phyloP scores from a whole-genome alignment of 2,797 vertebrate genomes.

The Muscicapa comitata region DNA sequence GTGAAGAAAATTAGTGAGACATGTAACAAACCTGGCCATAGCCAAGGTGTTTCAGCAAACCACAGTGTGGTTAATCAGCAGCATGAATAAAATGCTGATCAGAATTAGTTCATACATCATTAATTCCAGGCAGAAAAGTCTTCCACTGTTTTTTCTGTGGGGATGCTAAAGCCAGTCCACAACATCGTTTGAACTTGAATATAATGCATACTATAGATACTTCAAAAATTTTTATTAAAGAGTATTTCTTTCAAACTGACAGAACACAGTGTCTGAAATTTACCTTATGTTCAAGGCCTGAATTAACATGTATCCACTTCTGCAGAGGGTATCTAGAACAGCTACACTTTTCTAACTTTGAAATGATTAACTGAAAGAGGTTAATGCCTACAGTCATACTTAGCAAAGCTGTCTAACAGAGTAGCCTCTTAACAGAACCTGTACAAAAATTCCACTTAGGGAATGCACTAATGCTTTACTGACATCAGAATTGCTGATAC shows the following conservation, averaged over 20 bases:
- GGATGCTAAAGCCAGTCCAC: not conserved
- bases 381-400: not conserved
- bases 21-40: not conserved
- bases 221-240: not conserved
- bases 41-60: not conserved
- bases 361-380: not conserved
- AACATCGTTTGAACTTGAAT: rapidly evolving
- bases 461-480: not conserved
- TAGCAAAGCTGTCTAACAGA: not conserved
- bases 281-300: not conserved
- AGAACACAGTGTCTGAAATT: not conserved
- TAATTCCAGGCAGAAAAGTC: not conserved
- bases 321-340: not conserved
- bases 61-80: not conserved
- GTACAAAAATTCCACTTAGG: not conserved
- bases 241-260: not conserved
- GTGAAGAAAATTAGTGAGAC: not conserved
- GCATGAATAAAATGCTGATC: not conserved
- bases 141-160: not conserved
- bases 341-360: not conserved
- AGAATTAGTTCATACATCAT: not conserved
- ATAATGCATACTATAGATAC: not conserved
- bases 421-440: not conserved
- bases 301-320: not conserved
- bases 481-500: not conserved